Base-by-base conservation (phyloP, 2,888 invertebrate genomes). In the Volucella inflata region DNA sequence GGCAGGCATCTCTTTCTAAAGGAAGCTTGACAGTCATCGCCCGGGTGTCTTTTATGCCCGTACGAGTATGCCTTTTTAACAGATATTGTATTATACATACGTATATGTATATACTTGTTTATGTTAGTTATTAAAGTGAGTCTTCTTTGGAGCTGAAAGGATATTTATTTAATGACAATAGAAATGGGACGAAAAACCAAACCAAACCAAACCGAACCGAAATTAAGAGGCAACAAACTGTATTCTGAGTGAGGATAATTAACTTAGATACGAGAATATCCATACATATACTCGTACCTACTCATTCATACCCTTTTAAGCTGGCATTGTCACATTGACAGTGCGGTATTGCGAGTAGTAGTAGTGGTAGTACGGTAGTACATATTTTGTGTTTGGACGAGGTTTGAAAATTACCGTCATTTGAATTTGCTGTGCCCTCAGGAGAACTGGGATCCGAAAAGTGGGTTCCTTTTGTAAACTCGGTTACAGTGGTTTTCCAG, bases 161-260 rank as follows among this genome's bases (percentile, higher is more conserved):
- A 85, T 85, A 85, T 85, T 85, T 77, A 81, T 81, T 85, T 85
- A 81, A 85, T 77, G 77, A 72, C 81, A 71, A 68, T 76, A 76
- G 81, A 85, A 85, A 81, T 81, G 85, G 76, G 72, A 68, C 76
- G 51, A 46, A 81, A 21, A 30, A 30, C 30, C 30, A 30, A 30
- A 68, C 60, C 21, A 40, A 59, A 30, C 30, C 30, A 2, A 30
- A 77, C 65, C 76, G 57, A 77, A 51, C 65, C 62, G 53, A 62
- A 70, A 82, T 51, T 62, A 57, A 71, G 71, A 46, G 71, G 64
- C 46, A 57, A 46, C 10, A n/a, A n/a, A 17, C 10, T 44, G 10
- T 57, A 46, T 59, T 16, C 36, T 59, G 14, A 51, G 30, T 21
- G 59, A 68, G 21, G 48, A 62, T 70, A 65, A 59, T 67, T 75